Percentiles rank a stretch among this genome's conserved stretches.
Conservation (phyloP, 1,140 invertebrate species). For the Lasioglossum baleicum region DNA sequence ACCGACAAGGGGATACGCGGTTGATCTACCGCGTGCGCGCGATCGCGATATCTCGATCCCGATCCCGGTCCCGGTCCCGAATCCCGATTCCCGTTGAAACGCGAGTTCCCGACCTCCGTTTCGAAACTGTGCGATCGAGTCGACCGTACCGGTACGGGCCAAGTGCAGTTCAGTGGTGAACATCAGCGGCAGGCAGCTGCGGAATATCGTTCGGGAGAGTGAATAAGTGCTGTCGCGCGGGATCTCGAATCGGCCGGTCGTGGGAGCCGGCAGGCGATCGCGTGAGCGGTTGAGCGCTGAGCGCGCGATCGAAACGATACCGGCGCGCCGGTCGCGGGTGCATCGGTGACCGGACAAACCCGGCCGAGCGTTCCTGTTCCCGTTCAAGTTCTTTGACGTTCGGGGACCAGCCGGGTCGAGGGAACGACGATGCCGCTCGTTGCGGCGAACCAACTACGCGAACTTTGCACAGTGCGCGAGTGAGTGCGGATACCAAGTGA, state of each 20-base stretch:
- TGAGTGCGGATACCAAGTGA: constrained; percentile 15
- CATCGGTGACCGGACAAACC: neutral
- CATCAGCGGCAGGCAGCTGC: neutral
- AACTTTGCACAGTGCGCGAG: constrained; percentile 17
- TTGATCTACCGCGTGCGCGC: constrained; percentile 49
- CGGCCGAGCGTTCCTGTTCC: too few relatives aligned
- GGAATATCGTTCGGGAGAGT: constrained; percentile 2
- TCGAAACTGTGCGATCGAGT: neutral
- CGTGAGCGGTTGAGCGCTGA: too few relatives aligned
- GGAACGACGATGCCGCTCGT: constrained; percentile 7
- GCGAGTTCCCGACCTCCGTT: neutral
- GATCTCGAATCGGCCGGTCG: neutral
- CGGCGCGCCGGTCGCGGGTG: neutral
- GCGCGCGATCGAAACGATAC: too few relatives aligned
- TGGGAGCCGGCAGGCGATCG: too few relatives aligned
- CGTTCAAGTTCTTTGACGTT: too few relatives aligned
- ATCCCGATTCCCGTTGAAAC: neutral
- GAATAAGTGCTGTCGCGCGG: neutral
- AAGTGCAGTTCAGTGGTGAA: constrained; percentile 12
- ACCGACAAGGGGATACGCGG: constrained; percentile 53
- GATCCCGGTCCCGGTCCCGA: constrained; percentile 1
- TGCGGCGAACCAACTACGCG: neutral
- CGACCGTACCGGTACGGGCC: neutral
- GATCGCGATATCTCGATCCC: constrained; percentile 35
- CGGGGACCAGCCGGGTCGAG: neutral